Evolutionary conservation across 1,140 invertebrate species (phyloP), one percentile per base, ranked within the genome.

Genomic region (Oreohelix idahoensis): DNA sequence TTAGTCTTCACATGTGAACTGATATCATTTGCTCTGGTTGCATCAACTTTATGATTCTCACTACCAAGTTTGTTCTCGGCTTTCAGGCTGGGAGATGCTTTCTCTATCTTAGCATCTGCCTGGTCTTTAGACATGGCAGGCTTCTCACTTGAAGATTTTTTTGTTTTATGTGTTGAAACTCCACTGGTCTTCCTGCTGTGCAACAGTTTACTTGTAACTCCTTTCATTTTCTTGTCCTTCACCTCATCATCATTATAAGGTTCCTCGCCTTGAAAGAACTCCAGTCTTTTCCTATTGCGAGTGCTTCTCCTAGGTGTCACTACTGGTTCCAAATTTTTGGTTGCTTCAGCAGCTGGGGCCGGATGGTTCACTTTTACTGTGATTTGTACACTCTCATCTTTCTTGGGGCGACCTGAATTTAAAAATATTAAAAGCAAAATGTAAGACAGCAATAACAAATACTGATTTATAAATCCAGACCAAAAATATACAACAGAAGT

Each of bases 201-300:
- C 23, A 10, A 20, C 0, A 32, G 29, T 35, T 5, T 32, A 32
- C 20, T n/a, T 66, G 29, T n/a, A 35, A 10, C 29, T 38, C 5
- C 1, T 20, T 17, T 39, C 26, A 4, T 36, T 63, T 63, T 79
- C 32, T 29, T 63, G 13, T 66, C 58, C 20, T 38, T 17, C 51
- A 42, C n/a, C n/a, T 69, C 26, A 26, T 51, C 42, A 45, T 45
- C 32, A 49, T 53, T 70, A 39, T 58, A 66, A 36, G 39, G 11
- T 23, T 74, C 77, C 8, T 66, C 58, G 2, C 38, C 53, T 42
- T 69, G 20, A n/a, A 69, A 69, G 29, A 79, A 79, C 26, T 66
- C 38, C 23, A 66, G 66, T 63, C 23, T 79, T 36, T 79, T 79
- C 35, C 77, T 79, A 15, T 79, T 79, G 20, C 77, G 51, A 15